Evolutionary conservation across 2,797 vertebrate genomes (phyloP), one percentile per base, ranked within the genome.

Genomic region (Microctenopoma lineatum): DNA sequence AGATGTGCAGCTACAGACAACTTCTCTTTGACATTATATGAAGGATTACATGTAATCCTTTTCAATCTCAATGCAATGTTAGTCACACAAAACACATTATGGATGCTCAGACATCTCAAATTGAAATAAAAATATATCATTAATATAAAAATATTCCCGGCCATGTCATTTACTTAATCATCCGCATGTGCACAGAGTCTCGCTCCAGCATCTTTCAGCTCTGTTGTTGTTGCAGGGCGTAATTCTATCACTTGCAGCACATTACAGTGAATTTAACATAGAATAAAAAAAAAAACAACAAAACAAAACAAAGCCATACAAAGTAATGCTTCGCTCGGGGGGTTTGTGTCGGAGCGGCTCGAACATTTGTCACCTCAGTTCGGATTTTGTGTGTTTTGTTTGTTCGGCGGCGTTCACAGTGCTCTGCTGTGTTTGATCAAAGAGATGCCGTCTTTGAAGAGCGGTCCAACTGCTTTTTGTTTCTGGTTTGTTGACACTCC

Each of bases 31-130:
- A 90, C 74, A 82, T 88, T 81, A 79, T 76, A 81, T 75, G 52
- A 81, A 74, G 87, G 86, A 91, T 92, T 89, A 89, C 61, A 70
- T 84, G 44, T 86, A 90, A 93, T 90, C 86, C 74, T 51, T 38
- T 74, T 75, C 73, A 70, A 84, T 84, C 75, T 66, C 45, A 36
- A 38, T 44, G 18, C 75, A 76, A 77, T 85, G 61, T 46, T 59
- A 57, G 39, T 77, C 62, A 54, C 27, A 14, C 46, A 54, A 27
- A 64, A 72, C 76, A 81, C 69, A 62, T 65, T 48, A 64, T 75
- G 34, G 57, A 84, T 64, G 62, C 75, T 32, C 38, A 16, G 62
- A 65, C 66, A 67, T 69, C 48, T 62, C 58, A 57, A 75, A 79
- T 73, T 71, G 77, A 88, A 90, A 45, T n/a, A 45, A n/a, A n/a